Evolutionary conservation across 2,113 vertebrate genomes (phyloP).

Genomic region (Dipodomys merriami): DNA sequence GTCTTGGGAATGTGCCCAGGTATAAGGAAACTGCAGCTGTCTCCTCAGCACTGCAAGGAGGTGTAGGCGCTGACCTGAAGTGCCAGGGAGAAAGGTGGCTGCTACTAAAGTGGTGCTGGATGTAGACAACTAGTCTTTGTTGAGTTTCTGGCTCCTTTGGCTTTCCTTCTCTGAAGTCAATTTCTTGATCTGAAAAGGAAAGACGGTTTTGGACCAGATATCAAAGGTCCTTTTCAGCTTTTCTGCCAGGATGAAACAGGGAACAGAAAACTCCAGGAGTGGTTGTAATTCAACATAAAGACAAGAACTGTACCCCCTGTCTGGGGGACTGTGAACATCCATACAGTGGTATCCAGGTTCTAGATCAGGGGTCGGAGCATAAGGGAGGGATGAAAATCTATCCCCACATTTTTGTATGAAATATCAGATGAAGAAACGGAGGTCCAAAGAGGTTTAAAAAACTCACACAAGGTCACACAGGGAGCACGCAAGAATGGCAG

Average conservation of each 20-base stretch:
- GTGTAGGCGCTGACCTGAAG: not conserved
- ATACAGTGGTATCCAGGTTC: not conserved
- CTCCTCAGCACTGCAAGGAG: not conserved
- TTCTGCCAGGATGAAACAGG: not conserved
- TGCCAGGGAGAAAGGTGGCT: not conserved
- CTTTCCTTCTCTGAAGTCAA: conserved; percentile 5
- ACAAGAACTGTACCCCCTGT: not conserved
- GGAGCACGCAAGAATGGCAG: not conserved
- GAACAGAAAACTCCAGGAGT: not conserved
- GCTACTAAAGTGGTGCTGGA: not conserved
- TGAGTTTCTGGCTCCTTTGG: conserved; percentile 6
- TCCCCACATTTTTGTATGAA: not conserved
- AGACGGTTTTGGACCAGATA: not conserved
- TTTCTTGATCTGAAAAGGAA: conserved; percentile 53
- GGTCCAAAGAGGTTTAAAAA: conserved; percentile 6
- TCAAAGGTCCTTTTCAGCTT: not conserved
- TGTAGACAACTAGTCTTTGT: not conserved
- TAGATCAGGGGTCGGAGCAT: no score
- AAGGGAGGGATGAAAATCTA: not conserved
- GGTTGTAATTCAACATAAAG: not conserved
- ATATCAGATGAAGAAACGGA: not conserved
- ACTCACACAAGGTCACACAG: not conserved
- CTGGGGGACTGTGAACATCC: not conserved
- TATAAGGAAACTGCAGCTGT: not conserved
- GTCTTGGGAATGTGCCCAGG: not conserved